phyloP scores from a whole-genome alignment of 2,113 vertebrate genomes.

The Melanerpes aurifrons region DNA sequence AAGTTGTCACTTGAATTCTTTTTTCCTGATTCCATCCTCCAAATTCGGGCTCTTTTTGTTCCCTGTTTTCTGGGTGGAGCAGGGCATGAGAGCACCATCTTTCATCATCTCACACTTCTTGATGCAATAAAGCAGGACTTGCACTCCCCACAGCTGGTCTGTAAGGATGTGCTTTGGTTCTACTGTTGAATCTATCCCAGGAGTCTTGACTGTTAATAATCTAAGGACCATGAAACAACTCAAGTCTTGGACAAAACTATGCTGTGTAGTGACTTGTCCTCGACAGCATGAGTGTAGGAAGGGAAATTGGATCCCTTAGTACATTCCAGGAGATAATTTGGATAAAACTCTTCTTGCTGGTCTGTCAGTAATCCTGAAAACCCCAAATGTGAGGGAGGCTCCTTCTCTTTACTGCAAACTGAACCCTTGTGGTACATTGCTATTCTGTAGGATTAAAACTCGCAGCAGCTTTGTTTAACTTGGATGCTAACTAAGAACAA shows the following conservation, averaged over 20 bases:
- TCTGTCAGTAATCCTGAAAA: neutral
- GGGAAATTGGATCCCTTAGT: neutral
- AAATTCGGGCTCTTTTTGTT: neutral
- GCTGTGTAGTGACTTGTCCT: neutral
- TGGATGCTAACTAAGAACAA: neutral
- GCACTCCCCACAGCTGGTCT: neutral
- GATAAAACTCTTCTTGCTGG: neutral
- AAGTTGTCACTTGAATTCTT: neutral
- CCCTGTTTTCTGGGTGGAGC: neutral
- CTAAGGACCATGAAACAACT: neutral
- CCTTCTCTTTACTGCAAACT: neutral
- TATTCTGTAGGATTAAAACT: neutral
- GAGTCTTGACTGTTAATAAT: neutral
- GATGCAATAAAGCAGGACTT: neutral
- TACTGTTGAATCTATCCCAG: neutral
- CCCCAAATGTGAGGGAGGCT: neutral
- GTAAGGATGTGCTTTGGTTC: neutral
- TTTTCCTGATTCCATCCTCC: neutral
- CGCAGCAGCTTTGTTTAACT: neutral
- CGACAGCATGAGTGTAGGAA: neutral
- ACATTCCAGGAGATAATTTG: neutral
- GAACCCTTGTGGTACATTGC: neutral
- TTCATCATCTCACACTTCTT: neutral
- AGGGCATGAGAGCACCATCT: neutral
- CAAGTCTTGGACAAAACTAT: neutral